Evolutionary conservation across 1,140 invertebrate species (phyloP).

Genomic region (Hormaphis cornu): DNA sequence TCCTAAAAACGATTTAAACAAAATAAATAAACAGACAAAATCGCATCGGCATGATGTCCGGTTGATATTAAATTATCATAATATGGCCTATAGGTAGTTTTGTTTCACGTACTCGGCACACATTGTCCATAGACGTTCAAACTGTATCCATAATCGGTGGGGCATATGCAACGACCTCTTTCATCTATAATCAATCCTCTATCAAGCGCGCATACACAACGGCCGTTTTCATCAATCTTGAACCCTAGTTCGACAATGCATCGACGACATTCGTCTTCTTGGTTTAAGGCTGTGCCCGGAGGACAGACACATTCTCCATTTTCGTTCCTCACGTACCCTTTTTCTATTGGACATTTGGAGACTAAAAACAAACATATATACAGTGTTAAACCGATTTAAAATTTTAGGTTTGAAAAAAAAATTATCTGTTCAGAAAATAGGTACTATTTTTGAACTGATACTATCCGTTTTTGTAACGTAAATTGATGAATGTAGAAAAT

Average conservation of each 20-base stretch:
- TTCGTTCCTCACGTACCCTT: slow-evolving; percentile 58
- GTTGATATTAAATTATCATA: background rate
- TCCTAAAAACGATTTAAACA: background rate
- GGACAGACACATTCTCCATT: slow-evolving; percentile 65
- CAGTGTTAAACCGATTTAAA: slow-evolving; percentile 34
- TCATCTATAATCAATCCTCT: slow-evolving; percentile 65
- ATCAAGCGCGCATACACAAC: slow-evolving; percentile 68
- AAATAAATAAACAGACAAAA: too few relatives aligned
- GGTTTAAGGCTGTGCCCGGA: slow-evolving; percentile 62
- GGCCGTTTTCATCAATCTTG: slow-evolving; percentile 61
- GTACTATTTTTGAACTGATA: background rate
- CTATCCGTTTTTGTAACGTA: background rate
- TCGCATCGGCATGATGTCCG: too few relatives aligned
- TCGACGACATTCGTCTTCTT: slow-evolving; percentile 59
- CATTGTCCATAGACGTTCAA: slow-evolving; percentile 58
- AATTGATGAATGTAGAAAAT: background rate
- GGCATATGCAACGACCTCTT: slow-evolving; percentile 67
- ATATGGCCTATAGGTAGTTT: background rate
- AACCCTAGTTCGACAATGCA: slow-evolving; percentile 62
- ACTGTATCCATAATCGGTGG: slow-evolving; percentile 57
- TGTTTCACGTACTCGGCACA: slow-evolving; percentile 45
- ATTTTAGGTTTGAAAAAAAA: background rate
- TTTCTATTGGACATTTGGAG: slow-evolving; percentile 56
- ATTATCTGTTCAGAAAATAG: background rate
- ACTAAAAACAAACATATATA: too few relatives aligned